Conservation (phyloP, 2,113 vertebrate genomes). For the Myrmecobius fasciatus region DNA sequence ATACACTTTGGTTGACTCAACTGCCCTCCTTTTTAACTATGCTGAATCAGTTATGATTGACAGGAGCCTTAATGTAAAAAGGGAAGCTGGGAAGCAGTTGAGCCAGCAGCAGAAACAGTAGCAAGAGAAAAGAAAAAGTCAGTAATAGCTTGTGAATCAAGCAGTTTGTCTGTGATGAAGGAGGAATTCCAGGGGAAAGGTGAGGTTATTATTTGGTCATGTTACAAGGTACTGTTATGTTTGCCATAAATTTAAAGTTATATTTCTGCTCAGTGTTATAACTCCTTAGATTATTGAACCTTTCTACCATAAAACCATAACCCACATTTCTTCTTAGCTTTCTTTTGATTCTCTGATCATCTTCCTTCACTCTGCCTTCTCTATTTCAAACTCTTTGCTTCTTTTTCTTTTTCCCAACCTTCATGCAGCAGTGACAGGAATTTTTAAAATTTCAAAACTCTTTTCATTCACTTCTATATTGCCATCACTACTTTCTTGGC, state of each 20-base stretch:
- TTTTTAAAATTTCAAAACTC: slow-evolving; percentile 66
- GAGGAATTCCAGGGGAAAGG: slow-evolving; percentile 5
- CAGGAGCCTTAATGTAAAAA: slow-evolving; percentile 32
- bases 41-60: slow-evolving; percentile 40
- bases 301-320: slow-evolving; percentile 51
- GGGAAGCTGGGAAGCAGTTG: slow-evolving; percentile 25
- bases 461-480: slow-evolving; percentile 64
- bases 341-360: slow-evolving; percentile 45
- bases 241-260: slow-evolving; percentile 30
- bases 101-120: slow-evolving; percentile 35
- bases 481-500: slow-evolving; percentile 63
- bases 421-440: slow-evolving; percentile 69
- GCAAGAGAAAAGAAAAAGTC: neutral
- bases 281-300: slow-evolving; percentile 45
- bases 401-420: slow-evolving; percentile 56
- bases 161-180: neutral
- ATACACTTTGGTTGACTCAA: slow-evolving; percentile 27
- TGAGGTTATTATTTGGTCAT: slow-evolving; percentile 30
- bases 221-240: neutral
- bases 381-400: slow-evolving; percentile 28
- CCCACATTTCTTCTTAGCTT: slow-evolving; percentile 29
- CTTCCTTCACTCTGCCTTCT: slow-evolving; percentile 49
- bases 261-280: slow-evolving; percentile 19
- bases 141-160: neutral
- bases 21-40: slow-evolving; percentile 50